Base-by-base conservation (phyloP, 1,140 invertebrate species). In the Drosophila cardini region DNA sequence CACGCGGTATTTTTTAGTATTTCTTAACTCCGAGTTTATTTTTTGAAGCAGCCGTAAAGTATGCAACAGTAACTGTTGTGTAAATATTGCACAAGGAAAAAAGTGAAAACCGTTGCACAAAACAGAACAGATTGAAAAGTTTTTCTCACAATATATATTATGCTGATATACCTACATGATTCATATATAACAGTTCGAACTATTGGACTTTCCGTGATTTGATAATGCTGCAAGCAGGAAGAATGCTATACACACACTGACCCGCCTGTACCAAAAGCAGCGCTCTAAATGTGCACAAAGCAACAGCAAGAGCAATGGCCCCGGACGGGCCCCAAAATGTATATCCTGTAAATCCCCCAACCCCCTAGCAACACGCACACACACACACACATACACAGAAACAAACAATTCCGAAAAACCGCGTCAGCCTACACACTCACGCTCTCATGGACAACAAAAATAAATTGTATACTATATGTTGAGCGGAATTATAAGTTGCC, bases 401-500 rank as follows among this genome's bases (percentile, higher is more conserved):
- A 26, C 5, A 26, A 3, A 26, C 21, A 52, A 58, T 71, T 57
- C 58, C 53, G 30, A 63, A 69, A 58, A 61, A 21, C 63, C 64
- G 63, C 30, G 42, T 42, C 56, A 45, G 45, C 43, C 75, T 57
- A 64, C 64, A 67, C 64, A 64, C 64, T 63, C 64, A 67, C 62
- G 50, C 48, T 42, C 45, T 30, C 32, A 67, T 21, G 36, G 15
- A 56, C 32, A 52, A 18, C 16, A 43, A 36, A 48, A 32, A 48
- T 34, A 15, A 42, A 57, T 46, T 18, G 48, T 70, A 26, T 63
- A 30, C 4, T 61, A 26, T 46, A 58, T 65, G 61, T 63, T 58
- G 56, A 72, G 70, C 76, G 75, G 76, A 71, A 82, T 86, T 81
- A 81, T 86, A 76, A 71, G 82, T 79, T 89, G 67, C 80, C 84